phyloP scores from a whole-genome alignment of 2,888 invertebrate species.

The Scelioninae gen. 2 region DNA sequence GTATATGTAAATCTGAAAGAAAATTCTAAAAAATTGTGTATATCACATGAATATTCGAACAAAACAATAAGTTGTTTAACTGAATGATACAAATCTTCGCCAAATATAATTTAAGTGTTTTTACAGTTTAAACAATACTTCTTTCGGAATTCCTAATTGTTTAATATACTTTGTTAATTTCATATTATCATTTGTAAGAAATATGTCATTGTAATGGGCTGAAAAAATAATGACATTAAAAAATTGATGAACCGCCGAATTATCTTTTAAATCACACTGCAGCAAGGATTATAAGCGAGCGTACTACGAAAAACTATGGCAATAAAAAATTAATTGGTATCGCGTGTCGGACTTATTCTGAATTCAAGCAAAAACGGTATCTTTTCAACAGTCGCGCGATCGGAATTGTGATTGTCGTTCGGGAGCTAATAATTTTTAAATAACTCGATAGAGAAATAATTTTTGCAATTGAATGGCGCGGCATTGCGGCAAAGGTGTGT shows the following conservation, averaged over 20 bases:
- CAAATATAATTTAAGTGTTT: too few species aligned
- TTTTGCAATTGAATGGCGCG: conserved; percentile 36
- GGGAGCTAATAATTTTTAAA: conserved; percentile 56
- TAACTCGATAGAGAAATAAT: conserved; percentile 48
- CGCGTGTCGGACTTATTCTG: conserved; percentile 45
- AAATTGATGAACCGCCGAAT: conserved; percentile 33
- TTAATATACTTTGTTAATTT: too few species aligned
- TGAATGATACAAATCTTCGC: too few species aligned
- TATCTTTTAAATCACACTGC: conserved; percentile 32
- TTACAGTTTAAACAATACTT: too few species aligned
- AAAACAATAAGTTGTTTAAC: too few species aligned
- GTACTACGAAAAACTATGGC: conserved; percentile 29
- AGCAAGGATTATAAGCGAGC: conserved; percentile 42
- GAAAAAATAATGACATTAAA: too few species aligned
- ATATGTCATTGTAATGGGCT: too few species aligned
- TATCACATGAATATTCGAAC: too few species aligned
- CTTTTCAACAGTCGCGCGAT: conserved; percentile 37
- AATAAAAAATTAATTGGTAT: conserved; percentile 52
- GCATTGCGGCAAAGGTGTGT: conserved; percentile 10
- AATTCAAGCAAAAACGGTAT: conserved; percentile 50
- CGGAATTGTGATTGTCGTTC: conserved; percentile 29
- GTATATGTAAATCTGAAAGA: conserved; percentile 5
- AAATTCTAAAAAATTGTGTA: too few species aligned
- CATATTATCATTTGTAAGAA: too few species aligned
- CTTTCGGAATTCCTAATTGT: too few species aligned